Percentiles rank a stretch among this genome's conserved stretches.
phyloP scores from a whole-genome alignment of 2,113 vertebrate species.

The Pelodiscus sinensis region DNA sequence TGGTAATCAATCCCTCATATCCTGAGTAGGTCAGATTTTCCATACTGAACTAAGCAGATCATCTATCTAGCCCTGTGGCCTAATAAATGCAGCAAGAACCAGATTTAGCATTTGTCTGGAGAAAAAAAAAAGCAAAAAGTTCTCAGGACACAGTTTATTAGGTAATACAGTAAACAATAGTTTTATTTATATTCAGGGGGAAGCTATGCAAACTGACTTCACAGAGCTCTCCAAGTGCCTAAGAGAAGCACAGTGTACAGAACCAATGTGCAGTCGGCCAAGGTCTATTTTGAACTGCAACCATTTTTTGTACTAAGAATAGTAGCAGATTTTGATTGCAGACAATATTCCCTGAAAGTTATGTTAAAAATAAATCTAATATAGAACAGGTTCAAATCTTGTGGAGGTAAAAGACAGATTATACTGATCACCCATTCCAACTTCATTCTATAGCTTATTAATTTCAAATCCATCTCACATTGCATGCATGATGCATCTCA shows the following conservation, averaged over 20 bases:
- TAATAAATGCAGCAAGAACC: neutral
- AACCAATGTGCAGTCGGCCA: neutral
- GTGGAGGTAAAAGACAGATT: neutral
- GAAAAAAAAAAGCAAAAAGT: neutral
- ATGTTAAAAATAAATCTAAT: neutral
- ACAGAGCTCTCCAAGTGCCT: neutral
- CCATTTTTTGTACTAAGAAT: neutral
- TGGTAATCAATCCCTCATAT: neutral
- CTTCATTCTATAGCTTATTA: conserved; percentile 31
- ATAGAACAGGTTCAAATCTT: neutral
- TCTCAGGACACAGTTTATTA: neutral
- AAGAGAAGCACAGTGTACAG: neutral
- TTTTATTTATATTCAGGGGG: neutral
- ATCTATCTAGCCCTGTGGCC: conserved; percentile 18
- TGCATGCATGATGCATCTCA: conserved; percentile 1
- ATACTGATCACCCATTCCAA: neutral
- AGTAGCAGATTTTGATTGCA: neutral
- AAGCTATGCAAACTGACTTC: neutral
- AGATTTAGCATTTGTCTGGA: neutral
- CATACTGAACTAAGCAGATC: conserved; percentile 20
- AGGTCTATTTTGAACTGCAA: neutral
- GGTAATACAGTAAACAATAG: neutral
- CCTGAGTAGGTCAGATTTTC: neutral
- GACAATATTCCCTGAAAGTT: neutral
- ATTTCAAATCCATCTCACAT: neutral